A percentile compares a stretch with the other conserved stretches of the same genome.
phyloP scores from a whole-genome alignment of 2,113 vertebrate genomes.

The Ictalurus furcatus region DNA sequence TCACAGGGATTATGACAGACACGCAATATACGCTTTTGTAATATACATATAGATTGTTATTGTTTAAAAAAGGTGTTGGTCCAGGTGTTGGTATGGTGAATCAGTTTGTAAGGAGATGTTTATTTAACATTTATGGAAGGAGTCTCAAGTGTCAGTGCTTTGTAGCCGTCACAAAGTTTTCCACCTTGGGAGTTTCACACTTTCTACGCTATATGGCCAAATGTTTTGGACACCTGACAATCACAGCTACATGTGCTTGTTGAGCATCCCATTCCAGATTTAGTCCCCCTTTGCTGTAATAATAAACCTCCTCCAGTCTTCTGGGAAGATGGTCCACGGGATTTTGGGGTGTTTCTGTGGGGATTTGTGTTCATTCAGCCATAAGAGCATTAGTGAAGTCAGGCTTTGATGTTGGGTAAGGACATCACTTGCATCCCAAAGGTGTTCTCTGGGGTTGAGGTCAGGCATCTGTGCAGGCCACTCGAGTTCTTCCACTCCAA shows the following conservation, averaged over 20 bases:
- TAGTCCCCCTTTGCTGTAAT: not conserved
- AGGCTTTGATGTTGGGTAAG: not conserved
- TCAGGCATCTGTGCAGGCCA: not conserved
- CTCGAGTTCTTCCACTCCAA: not conserved
- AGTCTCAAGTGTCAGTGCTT: not conserved
- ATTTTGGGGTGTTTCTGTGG: not conserved
- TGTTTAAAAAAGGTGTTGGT: not conserved
- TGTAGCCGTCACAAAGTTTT: not conserved
- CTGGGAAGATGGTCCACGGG: not conserved
- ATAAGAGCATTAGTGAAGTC: not conserved
- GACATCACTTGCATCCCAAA: not conserved
- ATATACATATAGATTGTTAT: too few species aligned
- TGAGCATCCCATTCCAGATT: not conserved
- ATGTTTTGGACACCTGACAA: not conserved
- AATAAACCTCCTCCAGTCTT: not conserved
- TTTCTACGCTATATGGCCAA: not conserved
- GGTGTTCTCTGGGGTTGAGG: not conserved
- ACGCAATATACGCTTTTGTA: too few species aligned
- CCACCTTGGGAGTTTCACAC: not conserved
- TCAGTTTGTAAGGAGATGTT: not conserved
- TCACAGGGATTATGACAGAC: not conserved
- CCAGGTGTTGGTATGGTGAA: not conserved
- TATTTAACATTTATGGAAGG: not conserved
- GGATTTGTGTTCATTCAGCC: not conserved
- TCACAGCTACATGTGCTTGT: not conserved